phyloP scores from a whole-genome alignment of 2,888 invertebrate genomes.

The Pyrocoelia pectoralis region DNA sequence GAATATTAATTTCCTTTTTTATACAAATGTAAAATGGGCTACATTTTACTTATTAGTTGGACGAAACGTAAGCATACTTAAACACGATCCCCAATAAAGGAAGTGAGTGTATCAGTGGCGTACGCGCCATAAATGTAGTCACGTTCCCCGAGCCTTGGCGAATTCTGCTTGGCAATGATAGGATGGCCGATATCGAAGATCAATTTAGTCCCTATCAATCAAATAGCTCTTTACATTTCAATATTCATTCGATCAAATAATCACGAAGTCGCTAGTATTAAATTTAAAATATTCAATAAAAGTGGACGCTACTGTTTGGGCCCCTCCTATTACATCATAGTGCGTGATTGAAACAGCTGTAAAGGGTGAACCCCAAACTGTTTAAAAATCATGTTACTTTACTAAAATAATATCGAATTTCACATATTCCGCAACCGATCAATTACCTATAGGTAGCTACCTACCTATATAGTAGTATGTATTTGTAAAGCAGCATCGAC shows the following conservation, averaged over 20 bases:
- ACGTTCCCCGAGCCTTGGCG: too few relatives aligned
- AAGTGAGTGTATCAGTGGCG: not conserved
- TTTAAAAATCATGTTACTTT: not conserved
- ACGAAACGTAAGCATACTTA: constrained; percentile 1
- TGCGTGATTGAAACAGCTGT: constrained; percentile 9
- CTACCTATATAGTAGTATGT: too few relatives aligned
- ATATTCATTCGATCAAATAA: too few relatives aligned
- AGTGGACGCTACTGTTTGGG: not conserved
- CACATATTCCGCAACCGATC: not conserved
- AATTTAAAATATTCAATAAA: not conserved
- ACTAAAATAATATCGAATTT: not conserved
- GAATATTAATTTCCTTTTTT: not conserved
- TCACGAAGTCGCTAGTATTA: too few relatives aligned
- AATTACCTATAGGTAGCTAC: too few relatives aligned
- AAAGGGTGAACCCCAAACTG: not conserved
- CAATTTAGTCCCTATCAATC: too few relatives aligned
- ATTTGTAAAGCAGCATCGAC: too few relatives aligned
- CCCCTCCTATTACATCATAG: not conserved
- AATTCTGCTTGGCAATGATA: too few relatives aligned
- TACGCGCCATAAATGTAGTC: too few relatives aligned
- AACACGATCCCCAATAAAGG: not conserved
- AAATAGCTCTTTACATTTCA: too few relatives aligned
- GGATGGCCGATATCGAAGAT: too few relatives aligned
- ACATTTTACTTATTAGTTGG: not conserved
- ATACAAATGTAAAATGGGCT: too few relatives aligned